Percentiles rank a stretch among this genome's conserved stretches.
phyloP scores from a whole-genome alignment of 2,113 vertebrate genomes.

The Bucco capensis region DNA sequence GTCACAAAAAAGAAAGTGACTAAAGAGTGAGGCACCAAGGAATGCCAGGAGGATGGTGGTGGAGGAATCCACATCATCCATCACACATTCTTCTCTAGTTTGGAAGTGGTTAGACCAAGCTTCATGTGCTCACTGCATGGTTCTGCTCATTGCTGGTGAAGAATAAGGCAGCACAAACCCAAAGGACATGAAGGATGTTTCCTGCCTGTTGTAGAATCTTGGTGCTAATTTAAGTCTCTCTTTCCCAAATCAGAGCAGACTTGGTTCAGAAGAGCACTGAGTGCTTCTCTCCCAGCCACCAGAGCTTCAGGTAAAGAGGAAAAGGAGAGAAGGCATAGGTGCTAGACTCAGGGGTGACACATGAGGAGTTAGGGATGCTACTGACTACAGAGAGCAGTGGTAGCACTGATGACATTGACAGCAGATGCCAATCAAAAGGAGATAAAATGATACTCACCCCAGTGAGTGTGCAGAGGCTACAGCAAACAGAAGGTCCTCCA shows the following conservation, averaged over 20 bases:
- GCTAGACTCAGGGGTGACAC: background rate
- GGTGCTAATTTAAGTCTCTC: too few species aligned
- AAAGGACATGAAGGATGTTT: accelerated
- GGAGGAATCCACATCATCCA: background rate
- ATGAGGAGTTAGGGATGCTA: background rate
- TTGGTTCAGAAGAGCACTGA: too few species aligned
- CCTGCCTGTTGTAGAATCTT: background rate
- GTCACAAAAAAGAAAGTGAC: background rate
- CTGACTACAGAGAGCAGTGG: too few species aligned
- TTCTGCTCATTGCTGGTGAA: background rate
- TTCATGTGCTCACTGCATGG: background rate
- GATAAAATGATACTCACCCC: background rate
- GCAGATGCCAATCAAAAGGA: background rate
- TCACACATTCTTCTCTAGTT: accelerated
- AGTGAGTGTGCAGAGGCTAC: background rate
- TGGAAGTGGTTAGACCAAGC: background rate
- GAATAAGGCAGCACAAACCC: background rate
- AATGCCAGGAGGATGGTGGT: background rate
- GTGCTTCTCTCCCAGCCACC: too few species aligned
- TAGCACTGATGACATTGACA: background rate
- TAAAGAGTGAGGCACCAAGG: background rate
- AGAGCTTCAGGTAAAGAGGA: background rate
- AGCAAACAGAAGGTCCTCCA: background rate
- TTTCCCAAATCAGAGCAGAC: too few species aligned
- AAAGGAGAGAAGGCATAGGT: background rate